phyloP scores from a whole-genome alignment of 2,888 invertebrate genomes.

The Troides aeacus region DNA sequence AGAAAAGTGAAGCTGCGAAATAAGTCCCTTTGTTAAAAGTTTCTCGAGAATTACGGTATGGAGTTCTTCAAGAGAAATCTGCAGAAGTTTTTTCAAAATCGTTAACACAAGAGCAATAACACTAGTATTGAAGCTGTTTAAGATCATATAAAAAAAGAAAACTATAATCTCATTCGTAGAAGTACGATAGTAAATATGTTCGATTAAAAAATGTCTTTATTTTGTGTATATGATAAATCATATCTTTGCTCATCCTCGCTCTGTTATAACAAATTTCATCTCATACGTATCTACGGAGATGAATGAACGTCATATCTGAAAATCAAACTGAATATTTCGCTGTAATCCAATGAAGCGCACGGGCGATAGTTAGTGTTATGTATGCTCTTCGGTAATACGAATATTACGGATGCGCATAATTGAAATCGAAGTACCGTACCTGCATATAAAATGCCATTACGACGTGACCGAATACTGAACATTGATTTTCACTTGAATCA shows the following conservation, averaged over 20 bases:
- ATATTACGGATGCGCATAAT: constrained; percentile 31
- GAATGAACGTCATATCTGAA: constrained; percentile 13
- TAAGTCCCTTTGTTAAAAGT: too few relatives aligned
- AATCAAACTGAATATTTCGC: constrained; percentile 23
- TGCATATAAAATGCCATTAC: constrained; percentile 30
- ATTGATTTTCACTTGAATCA: constrained; percentile 31
- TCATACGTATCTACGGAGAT: constrained; percentile 11
- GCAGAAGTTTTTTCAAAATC: too few relatives aligned
- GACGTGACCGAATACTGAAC: constrained; percentile 29
- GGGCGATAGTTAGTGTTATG: constrained; percentile 22
- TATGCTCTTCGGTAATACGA: constrained; percentile 28
- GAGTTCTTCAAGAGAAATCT: too few relatives aligned
- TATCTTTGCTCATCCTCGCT: neutral
- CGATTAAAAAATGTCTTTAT: neutral
- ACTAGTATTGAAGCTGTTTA: too few relatives aligned
- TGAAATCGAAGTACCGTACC: constrained; percentile 31
- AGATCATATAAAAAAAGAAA: too few relatives aligned
- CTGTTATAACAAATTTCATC: neutral
- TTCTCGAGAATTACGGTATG: too few relatives aligned
- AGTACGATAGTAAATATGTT: too few relatives aligned
- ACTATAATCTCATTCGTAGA: too few relatives aligned
- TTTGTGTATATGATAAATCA: neutral
- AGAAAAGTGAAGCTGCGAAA: too few relatives aligned
- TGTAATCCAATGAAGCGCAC: constrained; percentile 18
- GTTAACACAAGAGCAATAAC: too few relatives aligned